phyloP scores from a whole-genome alignment of 2,113 vertebrate species.

The Plecturocebus donacophilus region DNA sequence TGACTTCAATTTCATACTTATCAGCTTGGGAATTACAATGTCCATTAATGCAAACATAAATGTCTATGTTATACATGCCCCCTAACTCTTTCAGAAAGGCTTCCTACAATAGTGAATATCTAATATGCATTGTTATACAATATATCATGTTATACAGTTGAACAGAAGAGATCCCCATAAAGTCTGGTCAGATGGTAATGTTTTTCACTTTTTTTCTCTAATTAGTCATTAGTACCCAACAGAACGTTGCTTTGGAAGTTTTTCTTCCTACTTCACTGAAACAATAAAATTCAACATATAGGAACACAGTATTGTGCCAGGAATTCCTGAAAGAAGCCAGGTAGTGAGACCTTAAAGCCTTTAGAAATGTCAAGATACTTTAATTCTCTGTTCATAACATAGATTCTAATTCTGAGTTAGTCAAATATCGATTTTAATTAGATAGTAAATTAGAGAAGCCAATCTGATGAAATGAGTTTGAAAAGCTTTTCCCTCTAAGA shows the following conservation, averaged over 20 bases:
- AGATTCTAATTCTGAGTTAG: neutral
- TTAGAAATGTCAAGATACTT: neutral
- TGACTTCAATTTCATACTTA: neutral
- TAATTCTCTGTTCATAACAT: neutral
- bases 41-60: neutral
- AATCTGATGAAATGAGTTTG: neutral
- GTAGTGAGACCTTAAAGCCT: neutral
- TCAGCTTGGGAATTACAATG: neutral
- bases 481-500: neutral
- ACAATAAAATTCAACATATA: neutral
- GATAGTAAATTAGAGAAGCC: neutral
- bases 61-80: neutral
- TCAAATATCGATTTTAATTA: neutral
- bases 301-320: neutral
- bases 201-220: neutral
- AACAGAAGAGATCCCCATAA: neutral
- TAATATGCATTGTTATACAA: neutral
- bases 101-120: neutral
- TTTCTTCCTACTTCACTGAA: conserved; percentile 4
- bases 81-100: neutral
- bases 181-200: neutral
- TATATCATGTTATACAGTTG: neutral
- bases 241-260: conserved; percentile 15
- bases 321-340: neutral
- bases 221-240: neutral